Evolutionary conservation across 1,140 invertebrate genomes (phyloP), one percentile per base, ranked within the genome.

Genomic region (Neodiprion pinetum): DNA sequence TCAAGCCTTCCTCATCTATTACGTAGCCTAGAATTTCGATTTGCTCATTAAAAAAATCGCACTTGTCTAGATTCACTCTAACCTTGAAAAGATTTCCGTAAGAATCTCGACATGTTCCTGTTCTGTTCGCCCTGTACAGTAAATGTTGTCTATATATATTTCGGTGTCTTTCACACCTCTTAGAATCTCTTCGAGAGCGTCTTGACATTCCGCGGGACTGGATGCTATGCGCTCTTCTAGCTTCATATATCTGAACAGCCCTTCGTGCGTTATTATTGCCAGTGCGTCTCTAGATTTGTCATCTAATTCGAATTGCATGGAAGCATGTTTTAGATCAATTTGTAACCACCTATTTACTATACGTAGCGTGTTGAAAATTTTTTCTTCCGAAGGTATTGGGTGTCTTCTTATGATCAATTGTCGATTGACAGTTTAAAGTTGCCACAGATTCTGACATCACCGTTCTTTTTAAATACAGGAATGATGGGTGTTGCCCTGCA

Each of bases 401-500:
- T 81, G 76, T 70, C 80, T 73, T 23, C 81, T 82, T 7, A 81
- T 76, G 4, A 78, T 68, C 61, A 81, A 76, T 50, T 78, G 75
- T 23, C 78, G 77, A 79, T 88, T 85, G 12, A 86, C 78, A 0
- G 83, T 85, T 67, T 17, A 17, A 17, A 17, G 17, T 17, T 17
- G 17, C 17, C 17, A 17, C 17, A 81, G 79, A 70, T 84, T 81
- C 75, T 84, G 23, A 85, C 78, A 3, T 76, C 76, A 11, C 85
- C 86, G 75, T 86, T 82, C 28, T 76, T 80, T 80, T 91, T 91
- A 48, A 86, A 48, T 9, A 91, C 86, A 0, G 88, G 79, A 0
- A 90, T 88, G 7, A 91, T 79, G 4, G 88, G 87, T 48, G 87
- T 83, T 8, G 83, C 88, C 87, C 86, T 84, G 84, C 75, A 21